These are phyloP conservation scores for Casuarius casuarius DNA, from an alignment of 2,113 vertebrate genomes.

Conservation along the genomic window DNA sequence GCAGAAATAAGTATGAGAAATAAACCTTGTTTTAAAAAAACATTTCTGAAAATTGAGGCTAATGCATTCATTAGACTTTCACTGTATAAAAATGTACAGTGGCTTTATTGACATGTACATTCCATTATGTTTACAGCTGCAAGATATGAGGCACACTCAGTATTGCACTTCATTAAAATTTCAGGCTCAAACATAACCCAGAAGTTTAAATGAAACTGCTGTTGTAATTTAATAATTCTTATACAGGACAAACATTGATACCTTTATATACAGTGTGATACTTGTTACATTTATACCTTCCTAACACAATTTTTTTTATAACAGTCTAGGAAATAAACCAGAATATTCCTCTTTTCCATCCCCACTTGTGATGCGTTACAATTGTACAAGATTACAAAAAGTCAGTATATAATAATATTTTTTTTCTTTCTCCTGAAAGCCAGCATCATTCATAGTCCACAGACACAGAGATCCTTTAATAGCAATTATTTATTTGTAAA, in stretches of 20 bases:
- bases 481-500: slow-evolving; percentile 85
- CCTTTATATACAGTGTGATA: slow-evolving; percentile 98
- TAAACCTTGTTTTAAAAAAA: neutral
- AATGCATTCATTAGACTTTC: slow-evolving; percentile 79
- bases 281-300: slow-evolving; percentile 93
- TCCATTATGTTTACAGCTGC: slow-evolving; percentile 99
- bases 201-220: slow-evolving; percentile 98
- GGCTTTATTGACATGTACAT: slow-evolving; percentile 99
- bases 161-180: slow-evolving; percentile 99
- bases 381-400: slow-evolving; percentile 98
- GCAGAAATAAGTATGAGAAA: neutral
- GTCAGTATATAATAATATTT: slow-evolving; percentile 90
- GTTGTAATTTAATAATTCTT: slow-evolving; percentile 97
- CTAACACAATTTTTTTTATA: slow-evolving; percentile 88
- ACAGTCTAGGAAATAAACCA: slow-evolving; percentile 91
- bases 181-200: slow-evolving; percentile 99
- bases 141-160: slow-evolving; percentile 99
- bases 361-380: slow-evolving; percentile 90
- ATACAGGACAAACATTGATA: slow-evolving; percentile 98
- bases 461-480: slow-evolving; percentile 81
- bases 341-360: slow-evolving; percentile 84
- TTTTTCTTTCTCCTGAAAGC: slow-evolving; percentile 73
- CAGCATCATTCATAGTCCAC: slow-evolving; percentile 83
- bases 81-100: slow-evolving; percentile 99
- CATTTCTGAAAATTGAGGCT: neutral